Evolutionary conservation across 1,140 invertebrate genomes (phyloP), one percentile per base, ranked within the genome.

Genomic region (Harpegnathos saltator): DNA sequence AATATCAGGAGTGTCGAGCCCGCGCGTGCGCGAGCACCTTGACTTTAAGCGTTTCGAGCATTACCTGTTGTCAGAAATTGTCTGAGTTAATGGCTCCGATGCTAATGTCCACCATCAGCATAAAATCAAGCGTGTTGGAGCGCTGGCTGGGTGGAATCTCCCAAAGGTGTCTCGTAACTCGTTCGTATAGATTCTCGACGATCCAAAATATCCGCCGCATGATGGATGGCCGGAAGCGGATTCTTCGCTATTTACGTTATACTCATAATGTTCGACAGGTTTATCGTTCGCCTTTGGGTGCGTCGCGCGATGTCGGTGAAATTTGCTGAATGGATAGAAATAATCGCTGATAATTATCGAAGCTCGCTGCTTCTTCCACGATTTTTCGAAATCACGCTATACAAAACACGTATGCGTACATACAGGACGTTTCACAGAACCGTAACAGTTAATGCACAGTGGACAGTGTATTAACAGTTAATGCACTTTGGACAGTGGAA

Each of bases 161-260:
- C 58, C 24, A n/a, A 72, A 86, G 86, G 73, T 87, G 72, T 33
- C 33, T 26, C 17, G 56, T 56, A 82, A 87, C 74, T 84, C 74
- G 85, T 87, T 74, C 68, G 86, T 62, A n/a, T n/a, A n/a, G n/a
- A 22, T 69, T 65, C 63, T 62, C n/a, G 29, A 19, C 11, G 24
- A 15, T 61, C 22, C 62, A 56, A 52, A 78, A 75, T 24, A 58
- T 80, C 44, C 69, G 77, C 15, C 33, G 33, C 71, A 73, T 77
- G 82, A 85, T 72, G 48, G 72, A 88, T 85, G 82, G 54, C 74
- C 81, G 68, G 69, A 84, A 83, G 24, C 15, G 61, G 14, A 29
- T 73, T 69, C 63, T 44, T 56, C 61, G 26, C 59, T 87, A 65
- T 73, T 84, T 84, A 84, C 68, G 86, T 62, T 50, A 15, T 3